Evolutionary conservation across 2,113 vertebrate genomes (phyloP).

Genomic region (Psilopogon haemacephalus): DNA sequence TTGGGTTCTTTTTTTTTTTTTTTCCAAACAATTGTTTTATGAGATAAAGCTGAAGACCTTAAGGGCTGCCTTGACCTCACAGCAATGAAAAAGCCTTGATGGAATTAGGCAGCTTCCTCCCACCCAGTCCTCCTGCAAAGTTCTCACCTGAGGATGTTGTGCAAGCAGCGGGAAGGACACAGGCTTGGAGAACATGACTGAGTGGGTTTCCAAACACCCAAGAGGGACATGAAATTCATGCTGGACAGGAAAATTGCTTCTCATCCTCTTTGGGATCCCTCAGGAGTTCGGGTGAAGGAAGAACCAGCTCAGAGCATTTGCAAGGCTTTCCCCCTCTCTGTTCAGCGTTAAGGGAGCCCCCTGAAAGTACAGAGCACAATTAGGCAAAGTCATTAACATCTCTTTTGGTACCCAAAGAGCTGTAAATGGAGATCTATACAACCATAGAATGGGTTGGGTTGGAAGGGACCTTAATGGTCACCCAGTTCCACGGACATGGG

Average conservation of each 20-base stretch:
- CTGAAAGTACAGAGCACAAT: neutral
- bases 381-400: neutral
- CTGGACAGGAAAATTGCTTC: too few species aligned
- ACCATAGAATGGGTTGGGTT: too few species aligned
- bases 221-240: neutral
- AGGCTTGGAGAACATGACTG: neutral
- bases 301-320: neutral
- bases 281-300: neutral
- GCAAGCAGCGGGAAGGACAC: neutral
- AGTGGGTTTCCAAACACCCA: neutral
- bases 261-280: neutral
- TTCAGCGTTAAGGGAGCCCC: fast-evolving
- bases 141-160: neutral
- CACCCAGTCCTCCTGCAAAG: neutral
- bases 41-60: neutral
- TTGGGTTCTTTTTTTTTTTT: neutral
- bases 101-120: neutral
- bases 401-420: neutral
- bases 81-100: neutral
- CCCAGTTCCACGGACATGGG: too few species aligned
- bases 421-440: too few species aligned
- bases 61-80: neutral
- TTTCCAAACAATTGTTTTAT: neutral
- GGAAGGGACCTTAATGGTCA: too few species aligned
- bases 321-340: neutral